Percentiles rank a stretch among this genome's conserved stretches.
Conservation (phyloP, 2,888 invertebrate genomes). For the Neoitamus cyanurus region DNA sequence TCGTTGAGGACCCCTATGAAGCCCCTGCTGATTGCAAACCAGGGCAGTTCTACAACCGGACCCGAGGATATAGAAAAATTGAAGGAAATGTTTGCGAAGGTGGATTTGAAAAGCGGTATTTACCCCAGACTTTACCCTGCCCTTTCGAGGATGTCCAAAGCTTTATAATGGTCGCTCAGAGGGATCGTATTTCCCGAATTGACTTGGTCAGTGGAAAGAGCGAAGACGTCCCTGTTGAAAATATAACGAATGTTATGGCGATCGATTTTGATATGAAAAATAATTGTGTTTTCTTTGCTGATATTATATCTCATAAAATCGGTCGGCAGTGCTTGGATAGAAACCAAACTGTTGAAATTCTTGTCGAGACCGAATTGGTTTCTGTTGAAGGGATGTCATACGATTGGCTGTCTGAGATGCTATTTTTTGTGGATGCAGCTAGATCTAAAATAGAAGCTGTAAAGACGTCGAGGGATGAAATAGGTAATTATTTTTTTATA, state of each 20-base stretch:
- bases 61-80: constrained; percentile 88
- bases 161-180: constrained; percentile 83
- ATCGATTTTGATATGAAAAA: constrained; percentile 87
- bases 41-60: constrained; percentile 80
- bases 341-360: constrained; percentile 70
- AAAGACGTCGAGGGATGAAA: constrained; percentile 67
- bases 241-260: constrained; percentile 83
- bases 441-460: constrained; percentile 85
- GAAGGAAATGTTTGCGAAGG: constrained; percentile 82
- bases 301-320: constrained; percentile 82
- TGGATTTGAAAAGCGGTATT: constrained; percentile 77
- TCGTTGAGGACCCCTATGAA: constrained; percentile 73
- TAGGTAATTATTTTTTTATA: constrained; percentile 46
- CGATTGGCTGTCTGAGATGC: constrained; percentile 87
- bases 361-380: constrained; percentile 79
- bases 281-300: constrained; percentile 91
- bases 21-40: constrained; percentile 76
- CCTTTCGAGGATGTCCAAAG: constrained; percentile 76
- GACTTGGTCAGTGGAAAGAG: constrained; percentile 71
- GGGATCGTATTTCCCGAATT: constrained; percentile 80
- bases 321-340: constrained; percentile 82
- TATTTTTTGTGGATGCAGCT: constrained; percentile 89
- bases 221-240: constrained; percentile 76
- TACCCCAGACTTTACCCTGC: constrained; percentile 78
- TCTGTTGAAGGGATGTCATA: constrained; percentile 90